Conservation (phyloP, 1,140 invertebrate genomes). For the Eubasilissa regina region DNA sequence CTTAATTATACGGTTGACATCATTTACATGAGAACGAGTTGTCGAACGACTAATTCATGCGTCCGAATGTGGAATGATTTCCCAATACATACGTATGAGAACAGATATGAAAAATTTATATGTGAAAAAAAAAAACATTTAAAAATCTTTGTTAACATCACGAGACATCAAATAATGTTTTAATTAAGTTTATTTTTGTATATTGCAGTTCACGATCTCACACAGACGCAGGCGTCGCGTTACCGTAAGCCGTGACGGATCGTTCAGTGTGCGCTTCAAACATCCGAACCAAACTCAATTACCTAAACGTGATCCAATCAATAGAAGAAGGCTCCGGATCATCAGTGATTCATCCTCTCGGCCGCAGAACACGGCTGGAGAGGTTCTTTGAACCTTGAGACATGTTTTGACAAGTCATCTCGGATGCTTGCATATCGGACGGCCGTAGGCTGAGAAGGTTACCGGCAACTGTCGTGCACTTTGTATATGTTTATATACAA, state of each 20-base stretch:
- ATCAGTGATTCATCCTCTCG: constrained; percentile 5
- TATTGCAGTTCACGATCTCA: neutral
- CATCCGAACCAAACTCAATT: constrained; percentile 14
- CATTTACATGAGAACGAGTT: no score
- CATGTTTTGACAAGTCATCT: constrained; percentile 35
- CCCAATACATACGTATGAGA: no score
- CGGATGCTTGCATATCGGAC: neutral
- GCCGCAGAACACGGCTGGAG: neutral
- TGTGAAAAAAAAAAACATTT: no score
- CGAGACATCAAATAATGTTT: neutral
- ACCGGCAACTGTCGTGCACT: constrained; percentile 1
- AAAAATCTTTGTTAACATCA: no score
- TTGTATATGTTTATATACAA: neutral
- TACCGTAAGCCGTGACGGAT: neutral
- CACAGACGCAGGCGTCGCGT: neutral
- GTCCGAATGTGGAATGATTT: no score
- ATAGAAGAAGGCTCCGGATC: neutral
- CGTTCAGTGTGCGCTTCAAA: neutral
- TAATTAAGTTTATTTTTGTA: constrained; percentile 12
- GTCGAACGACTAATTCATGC: no score
- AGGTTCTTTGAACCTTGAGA: constrained; percentile 23
- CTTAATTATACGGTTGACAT: no score
- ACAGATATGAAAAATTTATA: no score
- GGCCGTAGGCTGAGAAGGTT: neutral
- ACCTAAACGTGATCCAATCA: constrained; percentile 5